phyloP scores from a whole-genome alignment of 2,113 vertebrate species.

The Ceyx margarethae region DNA sequence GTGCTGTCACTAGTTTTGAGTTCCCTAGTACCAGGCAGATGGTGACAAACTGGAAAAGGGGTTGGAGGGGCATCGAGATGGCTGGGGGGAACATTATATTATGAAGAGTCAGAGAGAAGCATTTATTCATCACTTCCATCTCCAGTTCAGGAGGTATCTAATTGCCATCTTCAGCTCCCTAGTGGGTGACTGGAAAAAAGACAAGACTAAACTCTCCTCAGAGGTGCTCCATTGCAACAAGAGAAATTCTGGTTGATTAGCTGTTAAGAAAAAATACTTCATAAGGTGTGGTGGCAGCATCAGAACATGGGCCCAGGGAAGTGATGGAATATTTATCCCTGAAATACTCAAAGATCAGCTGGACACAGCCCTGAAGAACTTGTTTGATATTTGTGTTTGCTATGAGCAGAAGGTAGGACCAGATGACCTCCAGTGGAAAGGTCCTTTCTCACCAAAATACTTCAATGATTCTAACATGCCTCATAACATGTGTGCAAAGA shows the following conservation, averaged over 20 bases:
- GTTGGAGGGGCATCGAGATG: not conserved
- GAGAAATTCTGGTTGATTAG: not conserved
- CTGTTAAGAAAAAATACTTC: not conserved
- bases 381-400: not conserved
- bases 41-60: not conserved
- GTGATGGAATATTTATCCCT: not conserved
- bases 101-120: not conserved
- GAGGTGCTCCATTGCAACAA: not conserved
- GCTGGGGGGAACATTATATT: not conserved
- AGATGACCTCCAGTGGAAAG: not conserved
- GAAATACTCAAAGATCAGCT: not conserved
- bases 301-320: not conserved
- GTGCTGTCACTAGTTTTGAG: not conserved
- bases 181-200: not conserved
- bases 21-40: not conserved
- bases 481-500: not conserved
- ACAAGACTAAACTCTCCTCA: not conserved
- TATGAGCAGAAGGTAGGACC: not conserved
- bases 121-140: not conserved
- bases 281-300: not conserved
- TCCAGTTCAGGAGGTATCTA: not conserved
- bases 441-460: conserved; percentile 33
- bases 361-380: not conserved
- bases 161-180: not conserved
- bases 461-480: not conserved